These are phyloP conservation scores for Columba livia DNA, from an alignment of 2,113 vertebrate genomes.

Conservation along the genomic window DNA sequence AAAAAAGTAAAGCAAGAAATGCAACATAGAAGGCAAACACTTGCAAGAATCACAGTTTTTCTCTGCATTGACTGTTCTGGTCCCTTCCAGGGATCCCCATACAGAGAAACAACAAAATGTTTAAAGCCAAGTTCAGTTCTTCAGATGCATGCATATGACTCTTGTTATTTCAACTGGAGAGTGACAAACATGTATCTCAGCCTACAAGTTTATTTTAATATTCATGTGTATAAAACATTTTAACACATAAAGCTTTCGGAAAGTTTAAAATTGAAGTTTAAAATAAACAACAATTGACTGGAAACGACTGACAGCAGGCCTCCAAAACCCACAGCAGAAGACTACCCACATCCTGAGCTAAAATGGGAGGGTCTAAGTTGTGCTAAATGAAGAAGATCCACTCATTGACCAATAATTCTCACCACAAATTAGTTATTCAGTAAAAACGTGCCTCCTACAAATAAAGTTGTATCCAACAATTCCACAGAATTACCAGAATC, in stretches of 20 bases:
- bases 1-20: background rate
- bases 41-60: background rate
- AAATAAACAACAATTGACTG: background rate
- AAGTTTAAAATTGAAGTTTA: background rate
- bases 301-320: background rate
- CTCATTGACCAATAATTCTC: background rate
- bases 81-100: background rate
- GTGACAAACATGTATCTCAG: background rate
- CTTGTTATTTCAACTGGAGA: background rate
- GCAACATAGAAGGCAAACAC: background rate
- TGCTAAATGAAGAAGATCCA: background rate
- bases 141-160: background rate
- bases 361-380: background rate
- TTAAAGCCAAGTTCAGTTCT: background rate
- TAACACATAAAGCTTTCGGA: background rate
- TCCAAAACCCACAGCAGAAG: background rate
- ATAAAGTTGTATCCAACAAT: background rate
- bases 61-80: background rate
- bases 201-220: background rate
- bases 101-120: background rate
- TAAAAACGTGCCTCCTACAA: background rate
- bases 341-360: background rate
- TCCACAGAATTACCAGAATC: background rate
- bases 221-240: background rate
- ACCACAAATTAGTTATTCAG: background rate